Evolutionary conservation across 2,797 vertebrate species (phyloP).

Genomic region (Hylomyscus alleni): DNA sequence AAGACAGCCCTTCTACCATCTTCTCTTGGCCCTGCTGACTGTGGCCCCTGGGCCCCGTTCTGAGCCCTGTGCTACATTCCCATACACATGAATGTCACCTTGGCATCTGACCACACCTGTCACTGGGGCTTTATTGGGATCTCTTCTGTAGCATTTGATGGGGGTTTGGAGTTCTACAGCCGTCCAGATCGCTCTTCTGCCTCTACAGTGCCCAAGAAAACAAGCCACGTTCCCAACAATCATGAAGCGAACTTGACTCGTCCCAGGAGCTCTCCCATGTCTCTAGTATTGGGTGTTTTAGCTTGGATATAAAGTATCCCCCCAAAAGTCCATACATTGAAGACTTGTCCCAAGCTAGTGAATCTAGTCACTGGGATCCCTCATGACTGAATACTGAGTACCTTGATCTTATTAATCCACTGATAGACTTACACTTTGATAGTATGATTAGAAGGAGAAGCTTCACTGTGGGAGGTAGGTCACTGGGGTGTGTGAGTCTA

Average conservation of each 20-base stretch:
- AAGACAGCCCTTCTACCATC: no score
- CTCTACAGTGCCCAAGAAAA: not conserved
- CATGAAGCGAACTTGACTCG: not conserved
- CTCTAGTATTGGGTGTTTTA: not conserved
- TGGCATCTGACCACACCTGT: not conserved
- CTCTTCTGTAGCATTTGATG: not conserved
- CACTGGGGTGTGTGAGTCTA: not conserved
- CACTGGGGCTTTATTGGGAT: not conserved
- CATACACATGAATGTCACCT: not conserved
- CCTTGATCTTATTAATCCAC: not conserved
- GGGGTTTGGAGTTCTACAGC: not conserved
- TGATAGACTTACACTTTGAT: not conserved
- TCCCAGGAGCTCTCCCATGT: not conserved
- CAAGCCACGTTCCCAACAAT: not conserved
- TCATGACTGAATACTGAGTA: not conserved
- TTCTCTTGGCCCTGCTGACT: not conserved
- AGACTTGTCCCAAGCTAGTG: not conserved
- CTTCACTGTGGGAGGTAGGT: not conserved
- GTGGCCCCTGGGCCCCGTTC: not conserved
- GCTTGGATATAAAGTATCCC: not conserved
- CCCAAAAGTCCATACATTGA: not conserved
- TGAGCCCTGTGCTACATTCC: not conserved
- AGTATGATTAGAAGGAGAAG: not conserved
- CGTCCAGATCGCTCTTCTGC: not conserved
- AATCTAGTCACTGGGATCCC: not conserved